Evolutionary conservation across 1,140 invertebrate genomes (phyloP).

Genomic region (Lordiphosa collinella): DNA sequence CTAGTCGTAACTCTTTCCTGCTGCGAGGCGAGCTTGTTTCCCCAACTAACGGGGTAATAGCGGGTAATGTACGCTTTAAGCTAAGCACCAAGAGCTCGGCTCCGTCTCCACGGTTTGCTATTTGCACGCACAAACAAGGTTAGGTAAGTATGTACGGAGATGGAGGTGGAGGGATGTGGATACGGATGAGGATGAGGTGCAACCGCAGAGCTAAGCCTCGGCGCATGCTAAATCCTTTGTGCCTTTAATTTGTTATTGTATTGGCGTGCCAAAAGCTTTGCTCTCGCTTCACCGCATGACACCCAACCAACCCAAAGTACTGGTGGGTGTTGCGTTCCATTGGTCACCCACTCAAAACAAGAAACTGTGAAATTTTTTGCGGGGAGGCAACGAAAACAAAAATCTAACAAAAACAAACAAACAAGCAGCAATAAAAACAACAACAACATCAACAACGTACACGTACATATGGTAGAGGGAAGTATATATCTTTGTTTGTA

Average conservation of each 20-base stretch:
- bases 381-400: constrained; percentile 53
- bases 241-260: constrained; percentile 75
- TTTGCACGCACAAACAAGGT: constrained; percentile 60
- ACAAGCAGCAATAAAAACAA: constrained; percentile 32
- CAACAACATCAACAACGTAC: constrained; percentile 19
- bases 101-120: constrained; percentile 16
- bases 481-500: too few species aligned
- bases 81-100: constrained; percentile 32
- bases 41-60: constrained; percentile 60
- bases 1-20: constrained; percentile 24
- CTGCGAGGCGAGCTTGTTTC: constrained; percentile 31
- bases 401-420: constrained; percentile 49
- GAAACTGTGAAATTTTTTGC: constrained; percentile 67
- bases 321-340: not conserved
- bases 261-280: constrained; percentile 58
- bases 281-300: constrained; percentile 41
- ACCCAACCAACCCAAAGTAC: constrained; percentile 21
- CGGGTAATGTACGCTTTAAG: constrained; percentile 66
- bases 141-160: not conserved
- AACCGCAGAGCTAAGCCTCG: constrained; percentile 59
- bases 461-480: too few species aligned
- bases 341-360: constrained; percentile 43
- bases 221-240: constrained; percentile 70
- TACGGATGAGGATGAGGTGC: not conserved
- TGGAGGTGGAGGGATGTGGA: not conserved